These are phyloP conservation scores for Origma solitaria DNA, from an alignment of 2,113 vertebrate genomes.

Conservation along the genomic window DNA sequence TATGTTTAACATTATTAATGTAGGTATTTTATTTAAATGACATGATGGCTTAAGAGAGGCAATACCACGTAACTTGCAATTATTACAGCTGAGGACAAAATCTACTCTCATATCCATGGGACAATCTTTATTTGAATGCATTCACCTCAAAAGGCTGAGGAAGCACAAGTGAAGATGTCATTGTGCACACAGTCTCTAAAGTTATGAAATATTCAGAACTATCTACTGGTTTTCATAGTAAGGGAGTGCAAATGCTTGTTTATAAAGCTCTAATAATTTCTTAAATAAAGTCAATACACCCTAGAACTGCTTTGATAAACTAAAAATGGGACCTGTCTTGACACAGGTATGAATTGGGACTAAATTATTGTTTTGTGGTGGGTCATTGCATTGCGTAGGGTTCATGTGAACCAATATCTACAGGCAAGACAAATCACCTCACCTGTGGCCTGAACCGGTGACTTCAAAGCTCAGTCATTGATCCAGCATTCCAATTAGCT, in stretches of 20 bases:
- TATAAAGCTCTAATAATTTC: background rate
- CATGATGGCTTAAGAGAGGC: background rate
- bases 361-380: background rate
- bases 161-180: background rate
- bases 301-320: background rate
- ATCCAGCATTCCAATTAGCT: conserved; percentile 11
- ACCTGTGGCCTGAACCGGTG: background rate
- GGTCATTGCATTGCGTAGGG: background rate
- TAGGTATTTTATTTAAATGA: background rate
- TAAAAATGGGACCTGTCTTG: background rate
- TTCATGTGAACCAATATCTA: background rate
- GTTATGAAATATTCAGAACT: background rate
- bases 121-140: background rate
- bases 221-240: background rate
- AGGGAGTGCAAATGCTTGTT: background rate
- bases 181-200: background rate
- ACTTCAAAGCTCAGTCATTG: background rate
- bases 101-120: background rate
- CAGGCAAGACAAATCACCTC: background rate
- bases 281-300: background rate
- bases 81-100: background rate
- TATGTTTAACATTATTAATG: background rate
- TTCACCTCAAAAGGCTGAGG: background rate
- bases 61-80: background rate
- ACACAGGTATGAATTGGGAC: background rate